Conservation (phyloP, 2,888 invertebrate genomes). For the Pyrgus malvae region DNA sequence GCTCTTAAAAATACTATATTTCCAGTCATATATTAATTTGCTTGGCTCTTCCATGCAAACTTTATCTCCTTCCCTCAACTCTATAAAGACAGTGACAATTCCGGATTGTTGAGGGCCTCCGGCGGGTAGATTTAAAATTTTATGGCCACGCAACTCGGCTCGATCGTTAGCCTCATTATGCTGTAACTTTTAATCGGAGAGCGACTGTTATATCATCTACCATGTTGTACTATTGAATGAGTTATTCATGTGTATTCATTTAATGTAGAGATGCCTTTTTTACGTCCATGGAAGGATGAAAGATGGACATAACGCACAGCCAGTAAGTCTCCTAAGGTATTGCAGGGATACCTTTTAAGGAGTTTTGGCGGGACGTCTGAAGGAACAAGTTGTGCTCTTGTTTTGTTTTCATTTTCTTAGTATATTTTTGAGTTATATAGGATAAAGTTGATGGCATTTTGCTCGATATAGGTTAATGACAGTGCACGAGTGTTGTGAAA, state of each 20-base stretch:
- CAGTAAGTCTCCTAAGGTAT: no score
- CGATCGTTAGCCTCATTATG: conserved; percentile 25
- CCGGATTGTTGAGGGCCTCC: conserved; percentile 45
- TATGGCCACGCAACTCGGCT: conserved; percentile 31
- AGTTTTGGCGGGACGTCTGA: no score
- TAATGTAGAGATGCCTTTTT: not conserved
- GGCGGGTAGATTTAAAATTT: conserved; percentile 49
- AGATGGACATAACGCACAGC: no score
- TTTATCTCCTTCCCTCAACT: conserved; percentile 42
- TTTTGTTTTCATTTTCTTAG: no score
- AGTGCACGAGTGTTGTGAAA: no score
- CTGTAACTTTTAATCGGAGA: conserved; percentile 34
- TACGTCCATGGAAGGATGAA: no score
- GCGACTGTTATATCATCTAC: conserved; percentile 1
- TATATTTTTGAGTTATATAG: no score
- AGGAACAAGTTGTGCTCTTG: no score
- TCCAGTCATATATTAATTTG: not conserved
- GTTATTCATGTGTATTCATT: not conserved
- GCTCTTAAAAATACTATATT: no score
- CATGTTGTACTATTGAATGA: not conserved
- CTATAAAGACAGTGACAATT: conserved; percentile 53
- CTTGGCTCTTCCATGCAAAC: conserved; percentile 38
- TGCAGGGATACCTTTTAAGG: no score
- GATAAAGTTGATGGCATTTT: no score
- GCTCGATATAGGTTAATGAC: no score